Conservation (phyloP, 1,140 invertebrate genomes). For the Lineus longissimus region DNA sequence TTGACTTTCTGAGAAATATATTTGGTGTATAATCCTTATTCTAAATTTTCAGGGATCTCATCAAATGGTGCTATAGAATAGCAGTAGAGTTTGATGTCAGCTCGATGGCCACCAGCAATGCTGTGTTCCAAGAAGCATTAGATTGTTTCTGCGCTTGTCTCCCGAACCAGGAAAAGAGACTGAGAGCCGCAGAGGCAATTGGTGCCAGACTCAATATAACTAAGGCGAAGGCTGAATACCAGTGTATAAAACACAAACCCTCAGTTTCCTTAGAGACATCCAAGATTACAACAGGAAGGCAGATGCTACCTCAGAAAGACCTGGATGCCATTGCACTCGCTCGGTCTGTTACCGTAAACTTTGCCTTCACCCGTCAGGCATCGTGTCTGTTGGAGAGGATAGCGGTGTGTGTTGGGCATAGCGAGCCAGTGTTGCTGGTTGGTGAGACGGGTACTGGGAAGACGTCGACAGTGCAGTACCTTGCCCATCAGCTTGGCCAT, state of each 20-base stretch:
- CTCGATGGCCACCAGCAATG: constrained; percentile 68
- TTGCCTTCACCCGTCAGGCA: constrained; percentile 60
- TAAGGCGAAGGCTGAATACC: constrained; percentile 60
- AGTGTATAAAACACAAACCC: too few relatives aligned
- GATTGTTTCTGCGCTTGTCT: constrained; percentile 85
- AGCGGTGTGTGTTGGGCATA: constrained; percentile 71
- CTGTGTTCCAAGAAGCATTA: constrained; percentile 83
- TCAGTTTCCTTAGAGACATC: too few relatives aligned
- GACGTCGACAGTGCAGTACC: constrained; percentile 91
- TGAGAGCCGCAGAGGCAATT: constrained; percentile 69
- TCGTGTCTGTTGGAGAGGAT: constrained; percentile 80
- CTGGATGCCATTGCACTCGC: background rate
- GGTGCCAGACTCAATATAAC: constrained; percentile 78
- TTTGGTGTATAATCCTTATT: too few relatives aligned
- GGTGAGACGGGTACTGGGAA: constrained; percentile 99
- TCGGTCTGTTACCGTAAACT: constrained; percentile 22
- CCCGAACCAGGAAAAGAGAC: constrained; percentile 57
- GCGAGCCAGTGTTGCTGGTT: constrained; percentile 90
- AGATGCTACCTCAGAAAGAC: too few relatives aligned
- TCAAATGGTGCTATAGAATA: constrained; percentile 86
- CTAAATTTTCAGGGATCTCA: constrained; percentile 64
- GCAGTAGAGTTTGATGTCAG: constrained; percentile 70
- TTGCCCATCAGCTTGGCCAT: constrained; percentile 72
- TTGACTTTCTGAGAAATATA: too few relatives aligned
- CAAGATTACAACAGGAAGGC: too few relatives aligned